Evolutionary conservation across 2,797 vertebrate species (phyloP).

Genomic region (Sparidentex hasta): DNA sequence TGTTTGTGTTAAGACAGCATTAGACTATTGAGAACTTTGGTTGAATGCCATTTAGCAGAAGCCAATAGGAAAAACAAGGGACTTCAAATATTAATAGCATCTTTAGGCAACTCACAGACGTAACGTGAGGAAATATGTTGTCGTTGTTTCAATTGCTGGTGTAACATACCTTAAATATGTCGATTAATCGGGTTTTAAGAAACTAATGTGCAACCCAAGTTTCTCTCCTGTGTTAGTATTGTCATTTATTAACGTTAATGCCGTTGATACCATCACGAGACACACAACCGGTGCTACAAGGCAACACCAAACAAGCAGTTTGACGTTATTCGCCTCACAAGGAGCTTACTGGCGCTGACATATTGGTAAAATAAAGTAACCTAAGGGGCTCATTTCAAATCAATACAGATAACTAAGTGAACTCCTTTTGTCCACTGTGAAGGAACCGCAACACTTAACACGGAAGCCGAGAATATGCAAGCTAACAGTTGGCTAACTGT

Average conservation of each 20-base stretch:
- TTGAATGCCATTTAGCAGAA: too few species aligned
- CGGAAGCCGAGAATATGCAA: slow-evolving; percentile 48
- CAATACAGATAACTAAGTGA: accelerated
- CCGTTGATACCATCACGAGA: not conserved
- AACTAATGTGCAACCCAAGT: not conserved
- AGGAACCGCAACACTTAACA: slow-evolving; percentile 9
- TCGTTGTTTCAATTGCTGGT: not conserved
- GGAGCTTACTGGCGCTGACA: not conserved
- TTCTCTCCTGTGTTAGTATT: not conserved
- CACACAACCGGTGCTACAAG: not conserved
- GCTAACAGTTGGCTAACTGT: not conserved
- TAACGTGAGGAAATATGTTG: not conserved
- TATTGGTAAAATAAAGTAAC: not conserved
- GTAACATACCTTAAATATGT: not conserved
- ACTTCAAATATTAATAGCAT: not conserved
- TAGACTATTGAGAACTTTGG: too few species aligned
- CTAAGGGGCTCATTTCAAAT: accelerated
- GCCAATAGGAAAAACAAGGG: not conserved
- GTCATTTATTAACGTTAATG: too few species aligned
- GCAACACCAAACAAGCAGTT: too few species aligned
- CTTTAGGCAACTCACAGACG: not conserved
- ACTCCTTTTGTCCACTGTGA: too few species aligned
- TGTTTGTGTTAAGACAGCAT: not conserved
- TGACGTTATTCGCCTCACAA: too few species aligned
- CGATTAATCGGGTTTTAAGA: not conserved